Base-by-base conservation (phyloP, 1,140 invertebrate species). In the Panulirus ornatus region DNA sequence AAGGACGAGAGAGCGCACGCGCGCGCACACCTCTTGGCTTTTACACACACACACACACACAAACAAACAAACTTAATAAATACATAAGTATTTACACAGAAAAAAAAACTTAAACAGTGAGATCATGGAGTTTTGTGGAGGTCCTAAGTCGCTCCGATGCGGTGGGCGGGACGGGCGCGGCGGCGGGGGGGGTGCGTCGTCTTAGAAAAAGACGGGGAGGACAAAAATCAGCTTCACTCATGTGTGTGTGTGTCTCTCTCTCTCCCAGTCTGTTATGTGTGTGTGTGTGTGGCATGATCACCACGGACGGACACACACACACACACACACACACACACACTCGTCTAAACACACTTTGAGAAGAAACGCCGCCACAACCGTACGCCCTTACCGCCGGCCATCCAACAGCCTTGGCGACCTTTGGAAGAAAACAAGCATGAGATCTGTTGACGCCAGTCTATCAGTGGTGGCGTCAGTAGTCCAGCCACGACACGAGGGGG, bases 51-150 rank as follows among this genome's bases (percentile, higher is more conserved):
- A 82, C 27, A 51, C 47, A 82, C 47, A 58, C 40, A 27, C 76
- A 47, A 42, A 27, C 8, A 47, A 16, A 8, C 47, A 27, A 82
- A 82, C 79, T 54, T 38, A 83, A 83, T 83, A 83, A 83, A 83
- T 83, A 83, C 81, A 36, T 83, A 38, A 30, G 81, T 83, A 83
- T 83, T 83, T 83, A 83, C 81, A 83, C 6, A 83, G 66, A 58
- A 58, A 66, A 58, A 0, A 19, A 58, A 51, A 66, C 66, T 83
- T 54, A 82, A 34, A 82, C 34, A 63, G 51, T 83, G 81, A 83
- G 81, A 83, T 83, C 81, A 83, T 83, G 58, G 58, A 83, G 51
- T 58, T 83, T 83, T 83, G 81, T 83, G 54, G 58, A 66, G 22
- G 81, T 83, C 81, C 81, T n/a, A 78, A 36, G n/a, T n/a, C n/a